Conservation (phyloP, 2,888 invertebrate genomes). For the Drosophila maculinotata region DNA sequence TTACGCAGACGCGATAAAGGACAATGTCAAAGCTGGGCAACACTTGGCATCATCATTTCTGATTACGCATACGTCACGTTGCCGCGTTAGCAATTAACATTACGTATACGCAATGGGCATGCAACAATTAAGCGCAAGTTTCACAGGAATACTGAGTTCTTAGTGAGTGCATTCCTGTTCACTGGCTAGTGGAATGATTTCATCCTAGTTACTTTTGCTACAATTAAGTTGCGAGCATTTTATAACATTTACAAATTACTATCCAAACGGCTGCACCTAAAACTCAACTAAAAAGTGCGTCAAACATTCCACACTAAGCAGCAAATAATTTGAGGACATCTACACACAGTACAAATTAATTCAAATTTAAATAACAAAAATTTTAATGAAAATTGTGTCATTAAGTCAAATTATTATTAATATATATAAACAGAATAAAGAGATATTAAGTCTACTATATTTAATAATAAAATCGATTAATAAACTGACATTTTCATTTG, state of each 20-base stretch:
- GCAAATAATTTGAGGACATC: neutral
- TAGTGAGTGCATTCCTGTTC: constrained; percentile 29
- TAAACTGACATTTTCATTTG: neutral
- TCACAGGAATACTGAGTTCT: constrained; percentile 6
- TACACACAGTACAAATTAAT: neutral
- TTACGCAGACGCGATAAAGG: constrained; percentile 36
- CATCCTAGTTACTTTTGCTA: constrained; percentile 30
- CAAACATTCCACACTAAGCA: constrained; percentile 20
- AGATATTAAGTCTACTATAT: too few relatives aligned
- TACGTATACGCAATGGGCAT: constrained; percentile 24
- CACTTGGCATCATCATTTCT: constrained; percentile 24
- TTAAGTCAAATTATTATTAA: too few relatives aligned
- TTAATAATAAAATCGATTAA: too few relatives aligned
- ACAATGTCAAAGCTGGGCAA: constrained; percentile 5
- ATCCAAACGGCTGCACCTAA: constrained; percentile 30
- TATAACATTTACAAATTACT: constrained; percentile 38
- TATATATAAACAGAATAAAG: too few relatives aligned
- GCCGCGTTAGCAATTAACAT: constrained; percentile 12
- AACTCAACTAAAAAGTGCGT: constrained; percentile 25
- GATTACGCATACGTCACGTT: constrained; percentile 50
- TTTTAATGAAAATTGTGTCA: neutral
- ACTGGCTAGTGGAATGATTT: constrained; percentile 34
- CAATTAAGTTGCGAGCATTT: constrained; percentile 40
- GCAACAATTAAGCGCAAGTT: constrained; percentile 19
- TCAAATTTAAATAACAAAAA: neutral